phyloP scores from a whole-genome alignment of 2,113 vertebrate species.

The Sceloporus undulatus region DNA sequence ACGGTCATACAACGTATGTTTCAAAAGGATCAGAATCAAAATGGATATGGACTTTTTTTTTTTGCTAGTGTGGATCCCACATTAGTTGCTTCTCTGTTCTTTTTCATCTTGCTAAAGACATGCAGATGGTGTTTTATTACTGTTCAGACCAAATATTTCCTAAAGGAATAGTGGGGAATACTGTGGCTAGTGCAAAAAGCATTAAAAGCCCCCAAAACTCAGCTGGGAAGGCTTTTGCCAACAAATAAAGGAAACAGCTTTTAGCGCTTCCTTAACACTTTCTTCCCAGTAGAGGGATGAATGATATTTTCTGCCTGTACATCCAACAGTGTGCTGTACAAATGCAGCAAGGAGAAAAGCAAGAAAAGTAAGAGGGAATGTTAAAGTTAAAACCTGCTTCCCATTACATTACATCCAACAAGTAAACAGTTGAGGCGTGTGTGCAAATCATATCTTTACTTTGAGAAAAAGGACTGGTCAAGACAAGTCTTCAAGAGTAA shows the following conservation, averaged over 20 bases:
- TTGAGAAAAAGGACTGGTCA: not conserved
- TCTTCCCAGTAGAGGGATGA: not conserved
- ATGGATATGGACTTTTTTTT: too few species aligned
- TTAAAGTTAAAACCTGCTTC: not conserved
- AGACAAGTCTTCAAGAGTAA: too few species aligned
- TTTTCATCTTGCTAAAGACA: not conserved
- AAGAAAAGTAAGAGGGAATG: not conserved
- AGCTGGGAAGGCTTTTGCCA: not conserved
- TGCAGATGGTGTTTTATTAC: not conserved
- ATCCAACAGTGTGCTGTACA: not conserved
- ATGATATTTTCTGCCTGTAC: not conserved
- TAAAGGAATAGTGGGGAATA: not conserved
- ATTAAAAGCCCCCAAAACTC: not conserved
- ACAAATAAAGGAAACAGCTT: conserved; percentile 6
- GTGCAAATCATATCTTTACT: not conserved
- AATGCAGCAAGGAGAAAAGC: not conserved
- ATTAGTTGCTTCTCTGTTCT: not conserved
- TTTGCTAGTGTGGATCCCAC: too few species aligned
- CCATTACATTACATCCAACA: too few species aligned
- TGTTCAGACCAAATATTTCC: not conserved
- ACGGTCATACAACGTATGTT: too few species aligned
- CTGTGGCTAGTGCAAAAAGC: not conserved
- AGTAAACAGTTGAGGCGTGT: too few species aligned
- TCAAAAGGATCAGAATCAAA: too few species aligned
- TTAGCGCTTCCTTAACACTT: not conserved